Evolutionary conservation across 2,888 invertebrate species (phyloP).

Genomic region (Xestia xanthographa): DNA sequence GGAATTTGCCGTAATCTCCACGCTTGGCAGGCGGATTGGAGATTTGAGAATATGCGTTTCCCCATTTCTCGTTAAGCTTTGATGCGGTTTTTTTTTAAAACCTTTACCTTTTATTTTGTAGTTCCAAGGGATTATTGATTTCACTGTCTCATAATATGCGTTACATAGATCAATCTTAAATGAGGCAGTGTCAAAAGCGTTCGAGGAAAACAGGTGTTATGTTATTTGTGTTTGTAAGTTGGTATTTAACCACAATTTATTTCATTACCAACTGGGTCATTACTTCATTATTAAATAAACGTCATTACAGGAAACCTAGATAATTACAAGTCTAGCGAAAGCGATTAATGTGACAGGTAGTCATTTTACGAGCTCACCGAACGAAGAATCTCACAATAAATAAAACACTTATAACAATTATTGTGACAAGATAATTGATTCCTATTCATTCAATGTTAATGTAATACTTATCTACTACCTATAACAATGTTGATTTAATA

Average conservation of each 20-base stretch:
- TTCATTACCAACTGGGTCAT: background rate
- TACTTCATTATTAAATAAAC: background rate
- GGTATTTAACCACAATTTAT: background rate
- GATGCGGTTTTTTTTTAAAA: too few species aligned
- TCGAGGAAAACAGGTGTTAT: background rate
- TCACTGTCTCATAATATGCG: background rate
- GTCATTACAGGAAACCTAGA: background rate
- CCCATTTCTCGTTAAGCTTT: too few species aligned
- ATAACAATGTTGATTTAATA: slow-evolving; percentile 29
- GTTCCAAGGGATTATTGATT: background rate
- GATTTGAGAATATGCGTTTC: too few species aligned
- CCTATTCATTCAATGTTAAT: slow-evolving; percentile 55
- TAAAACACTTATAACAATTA: slow-evolving; percentile 32
- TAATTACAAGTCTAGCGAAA: slow-evolving; percentile 35
- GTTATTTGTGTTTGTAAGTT: background rate
- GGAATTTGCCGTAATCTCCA: too few species aligned
- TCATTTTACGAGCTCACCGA: slow-evolving; percentile 28
- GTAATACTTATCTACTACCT: background rate
- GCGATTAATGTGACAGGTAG: slow-evolving; percentile 41
- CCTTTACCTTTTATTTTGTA: too few species aligned
- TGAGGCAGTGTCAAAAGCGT: background rate
- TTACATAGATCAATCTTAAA: background rate
- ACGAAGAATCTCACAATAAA: slow-evolving; percentile 39
- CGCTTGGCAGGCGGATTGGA: too few species aligned
- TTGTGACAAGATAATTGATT: slow-evolving; percentile 53